Evolutionary conservation across 2,888 invertebrate genomes (phyloP).

Genomic region (Drosophila mulleri): DNA sequence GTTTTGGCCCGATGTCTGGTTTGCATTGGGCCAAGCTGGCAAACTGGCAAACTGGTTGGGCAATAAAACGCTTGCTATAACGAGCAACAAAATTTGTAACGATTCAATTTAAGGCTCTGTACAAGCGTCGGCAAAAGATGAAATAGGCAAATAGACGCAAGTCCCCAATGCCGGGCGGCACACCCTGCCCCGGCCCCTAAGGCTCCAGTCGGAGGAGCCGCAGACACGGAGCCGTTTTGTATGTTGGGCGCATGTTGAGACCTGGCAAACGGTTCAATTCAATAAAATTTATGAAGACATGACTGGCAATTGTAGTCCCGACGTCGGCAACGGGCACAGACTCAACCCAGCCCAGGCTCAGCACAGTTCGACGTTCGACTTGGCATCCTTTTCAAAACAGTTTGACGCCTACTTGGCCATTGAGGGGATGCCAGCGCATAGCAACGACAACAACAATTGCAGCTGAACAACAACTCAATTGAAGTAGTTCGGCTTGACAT

Average conservation of each 20-base stretch:
- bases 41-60: constrained; percentile 66
- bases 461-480: constrained; percentile 68
- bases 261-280: constrained; percentile 65
- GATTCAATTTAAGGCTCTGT: constrained; percentile 82
- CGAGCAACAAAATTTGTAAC: constrained; percentile 83
- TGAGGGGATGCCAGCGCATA: constrained; percentile 33
- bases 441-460: constrained; percentile 8
- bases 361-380: constrained; percentile 44
- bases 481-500: constrained; percentile 48
- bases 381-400: constrained; percentile 60
- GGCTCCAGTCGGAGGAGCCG: constrained; percentile 25
- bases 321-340: constrained; percentile 35
- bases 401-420: constrained; percentile 61
- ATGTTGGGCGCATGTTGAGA: constrained; percentile 67
- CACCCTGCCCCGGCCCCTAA: not conserved
- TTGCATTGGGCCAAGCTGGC: constrained; percentile 72
- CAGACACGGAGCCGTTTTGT: constrained; percentile 67
- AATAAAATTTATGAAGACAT: constrained; percentile 80
- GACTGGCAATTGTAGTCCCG: constrained; percentile 78
- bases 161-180: constrained; percentile 37
- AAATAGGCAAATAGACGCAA: constrained; percentile 76
- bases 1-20: constrained; percentile 37
- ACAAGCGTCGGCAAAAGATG: constrained; percentile 80
- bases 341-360: constrained; percentile 11
- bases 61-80: constrained; percentile 83